Evolutionary conservation across 2,113 vertebrate species (phyloP), one percentile per base, ranked within the genome.

Genomic region (Antigone vipio): DNA sequence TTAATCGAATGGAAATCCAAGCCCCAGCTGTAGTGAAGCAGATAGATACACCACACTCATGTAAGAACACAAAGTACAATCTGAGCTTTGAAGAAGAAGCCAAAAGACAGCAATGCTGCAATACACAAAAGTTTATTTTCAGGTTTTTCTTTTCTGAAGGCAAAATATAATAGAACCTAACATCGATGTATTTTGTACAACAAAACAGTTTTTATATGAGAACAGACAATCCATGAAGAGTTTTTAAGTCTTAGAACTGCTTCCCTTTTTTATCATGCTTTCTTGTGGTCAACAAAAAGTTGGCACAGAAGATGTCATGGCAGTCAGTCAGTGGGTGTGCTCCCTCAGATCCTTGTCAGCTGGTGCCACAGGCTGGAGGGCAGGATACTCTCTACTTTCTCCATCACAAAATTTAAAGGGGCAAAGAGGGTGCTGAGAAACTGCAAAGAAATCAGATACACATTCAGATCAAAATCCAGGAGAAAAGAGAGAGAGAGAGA

Each of bases 301-400:
- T 98, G 98, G 98, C 99, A 99, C 98, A 95, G 96, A 97, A 95
- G 98, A 97, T 96, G 95, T 82, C 76, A 94, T 20, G 95, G 97
- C 97, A 95, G 97, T 97, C 94, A 50, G 89, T 63, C 23, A 72
- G 92, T 52, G 0, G 73, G 78, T 42, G 93, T 66, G 91, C 95
- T 92, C 88, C 90, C 93, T 98, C 96, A 99, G 98, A 99, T 99
- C 97, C 99, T 99, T 1, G 99, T 99, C 93, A 99, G 98, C 96
- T 99, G 99, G 97, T 99, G 99, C 99, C 99, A 99, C 95, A 99
- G 98, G 67, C 99, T 99, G 97, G 99, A 99, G 32, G 99, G 99
- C 85, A 99, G 98, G 97, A 99, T 99, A 95, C 99, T 99, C 97
- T 99, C 99, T 95, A 99, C 99, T 97, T 99, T 99, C 97, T 99